Evolutionary conservation across 1,140 invertebrate species (phyloP), one percentile per base, ranked within the genome.

Genomic region (Pteromalus puparum): DNA sequence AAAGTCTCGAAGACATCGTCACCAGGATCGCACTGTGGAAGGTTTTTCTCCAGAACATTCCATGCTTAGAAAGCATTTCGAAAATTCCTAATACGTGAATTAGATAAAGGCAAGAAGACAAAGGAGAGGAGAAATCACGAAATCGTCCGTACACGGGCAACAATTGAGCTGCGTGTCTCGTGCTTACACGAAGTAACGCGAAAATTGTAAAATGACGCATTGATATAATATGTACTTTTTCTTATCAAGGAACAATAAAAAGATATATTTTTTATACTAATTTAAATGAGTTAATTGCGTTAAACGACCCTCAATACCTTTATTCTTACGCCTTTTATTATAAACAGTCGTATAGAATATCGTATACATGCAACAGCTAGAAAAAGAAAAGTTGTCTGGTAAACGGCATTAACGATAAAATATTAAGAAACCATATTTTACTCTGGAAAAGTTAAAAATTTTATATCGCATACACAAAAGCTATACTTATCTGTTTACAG

Each of bases 181-280:
- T 15, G 73, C 53, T 48, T 34, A 24, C 9, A 42, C 15, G 13
- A 53, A 53, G 13, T 21, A n/a, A 61, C 21, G 18, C 6, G 6
- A 15, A 53, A 53, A 53, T 53, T 53, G 48, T 53, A 18, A 53
- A 53, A 53, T 15, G 48, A 53, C 18, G 15, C 15, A 53, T 15
- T 61, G 48, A n/a, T n/a, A 61, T 67, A 13, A n/a, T 75, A 13
- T 73, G 5, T 13, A 42, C 18, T 4, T 13, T 38, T 75, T n/a
- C n/a, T 82, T 79, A 83, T 82, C 48, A 65, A 42, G 15, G 28
- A 75, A 18, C 24, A 75, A 82, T 82, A 65, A 82, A 42, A 13
- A 34, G 10, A 65, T 65, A 74, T 82, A 75, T 18, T 65, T 72
- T 75, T 75, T 65, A 21, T 61, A 61, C 12, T 21, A 61, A n/a